A percentile compares a stretch with the other conserved stretches of the same genome.
Conservation (phyloP, 2,888 invertebrate species). For the Blastobasis lacticolella region DNA sequence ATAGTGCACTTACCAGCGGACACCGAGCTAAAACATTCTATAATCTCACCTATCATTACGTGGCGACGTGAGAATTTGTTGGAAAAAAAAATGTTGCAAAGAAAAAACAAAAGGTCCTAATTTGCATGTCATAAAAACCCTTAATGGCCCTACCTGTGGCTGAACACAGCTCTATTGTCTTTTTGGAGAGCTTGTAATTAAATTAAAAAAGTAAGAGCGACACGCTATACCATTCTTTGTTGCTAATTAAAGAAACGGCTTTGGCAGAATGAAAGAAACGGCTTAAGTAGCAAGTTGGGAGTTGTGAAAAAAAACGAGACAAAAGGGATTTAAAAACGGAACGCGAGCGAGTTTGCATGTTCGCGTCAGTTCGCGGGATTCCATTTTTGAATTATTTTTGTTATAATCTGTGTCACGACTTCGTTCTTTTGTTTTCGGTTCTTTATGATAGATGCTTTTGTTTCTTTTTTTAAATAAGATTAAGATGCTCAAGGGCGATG, state of each 20-base stretch:
- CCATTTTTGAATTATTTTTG: slow-evolving; percentile 49
- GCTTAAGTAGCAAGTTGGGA: slow-evolving; percentile 68
- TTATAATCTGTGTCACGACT: slow-evolving; percentile 21
- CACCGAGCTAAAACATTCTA: slow-evolving; percentile 21
- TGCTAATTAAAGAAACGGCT: slow-evolving; percentile 68
- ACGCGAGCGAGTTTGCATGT: slow-evolving; percentile 61
- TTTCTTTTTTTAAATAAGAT: slow-evolving; percentile 1
- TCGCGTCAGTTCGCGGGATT: slow-evolving; percentile 52
- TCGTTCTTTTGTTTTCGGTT: slow-evolving; percentile 19
- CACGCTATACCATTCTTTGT: slow-evolving; percentile 69
- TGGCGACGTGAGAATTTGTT: slow-evolving; percentile 17
- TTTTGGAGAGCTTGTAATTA: slow-evolving; percentile 49
- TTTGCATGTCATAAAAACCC: slow-evolving; percentile 48
- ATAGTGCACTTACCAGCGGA: slow-evolving; percentile 51
- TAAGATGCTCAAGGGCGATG: slow-evolving; percentile 1
- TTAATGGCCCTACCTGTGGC: slow-evolving; percentile 29
- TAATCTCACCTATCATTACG: slow-evolving; percentile 25
- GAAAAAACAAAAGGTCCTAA: slow-evolving; percentile 26
- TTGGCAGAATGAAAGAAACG: slow-evolving; percentile 59
- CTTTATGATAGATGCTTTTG: slow-evolving; percentile 11
- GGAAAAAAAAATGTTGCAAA: slow-evolving; percentile 4
- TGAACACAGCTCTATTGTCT: slow-evolving; percentile 62
- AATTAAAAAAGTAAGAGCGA: slow-evolving; percentile 66
- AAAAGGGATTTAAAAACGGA: slow-evolving; percentile 54
- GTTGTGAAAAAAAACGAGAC: slow-evolving; percentile 30